Conservation (phyloP, 2,113 vertebrate genomes). For the Carassius gibelio region DNA sequence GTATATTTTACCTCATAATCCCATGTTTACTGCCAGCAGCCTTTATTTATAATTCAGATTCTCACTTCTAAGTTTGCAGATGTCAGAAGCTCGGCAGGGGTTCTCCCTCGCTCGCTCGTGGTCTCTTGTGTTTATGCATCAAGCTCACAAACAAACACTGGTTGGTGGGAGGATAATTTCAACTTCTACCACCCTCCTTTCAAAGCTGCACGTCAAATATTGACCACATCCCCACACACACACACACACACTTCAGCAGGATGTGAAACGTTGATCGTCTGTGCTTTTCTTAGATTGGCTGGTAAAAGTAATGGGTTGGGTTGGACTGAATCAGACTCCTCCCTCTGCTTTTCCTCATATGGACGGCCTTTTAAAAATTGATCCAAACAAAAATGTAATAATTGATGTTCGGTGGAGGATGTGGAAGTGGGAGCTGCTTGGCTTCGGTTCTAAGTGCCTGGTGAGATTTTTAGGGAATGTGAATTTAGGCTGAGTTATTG, state of each 20-base stretch:
- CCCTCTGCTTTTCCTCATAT: constrained; percentile 12
- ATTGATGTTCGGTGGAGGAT: constrained; percentile 44
- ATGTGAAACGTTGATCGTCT: constrained; percentile 9
- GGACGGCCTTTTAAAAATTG: background rate
- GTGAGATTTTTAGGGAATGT: constrained; percentile 43
- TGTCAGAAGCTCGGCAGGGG: constrained; percentile 58
- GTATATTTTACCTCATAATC: constrained; percentile 50
- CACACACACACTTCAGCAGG: background rate
- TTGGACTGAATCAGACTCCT: constrained; percentile 17
- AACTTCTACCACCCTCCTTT: constrained; percentile 49
- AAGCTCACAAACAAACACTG: constrained; percentile 53
- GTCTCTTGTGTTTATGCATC: constrained; percentile 34
- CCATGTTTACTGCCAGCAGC: constrained; percentile 61
- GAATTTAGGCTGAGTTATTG: constrained; percentile 49
- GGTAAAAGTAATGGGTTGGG: constrained; percentile 17
- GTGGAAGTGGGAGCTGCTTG: constrained; percentile 22
- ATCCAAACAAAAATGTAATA: constrained; percentile 47
- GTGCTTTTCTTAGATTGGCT: constrained; percentile 11
- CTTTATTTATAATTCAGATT: constrained; percentile 70
- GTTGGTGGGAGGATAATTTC: constrained; percentile 32
- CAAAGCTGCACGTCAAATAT: constrained; percentile 44
- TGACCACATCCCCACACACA: background rate
- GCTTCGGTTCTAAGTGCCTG: constrained; percentile 39
- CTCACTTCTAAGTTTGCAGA: constrained; percentile 51
- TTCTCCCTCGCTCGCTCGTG: constrained; percentile 47